Evolutionary conservation across 2,888 invertebrate species (phyloP).

Genomic region (Dorcus hopei): DNA sequence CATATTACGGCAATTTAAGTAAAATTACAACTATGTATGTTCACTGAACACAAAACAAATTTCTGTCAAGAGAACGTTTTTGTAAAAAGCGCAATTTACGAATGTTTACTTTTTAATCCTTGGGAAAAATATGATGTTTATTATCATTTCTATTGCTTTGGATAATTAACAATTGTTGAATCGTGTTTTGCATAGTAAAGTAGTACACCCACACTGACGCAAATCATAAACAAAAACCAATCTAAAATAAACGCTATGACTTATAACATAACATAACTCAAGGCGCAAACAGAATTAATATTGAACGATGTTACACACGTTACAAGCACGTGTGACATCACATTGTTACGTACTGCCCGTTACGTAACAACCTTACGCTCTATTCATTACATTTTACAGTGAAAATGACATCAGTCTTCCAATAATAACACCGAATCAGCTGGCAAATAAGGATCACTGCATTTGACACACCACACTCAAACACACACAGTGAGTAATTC

Average conservation of each 20-base stretch:
- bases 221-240: not conserved
- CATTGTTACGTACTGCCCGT: slow-evolving; percentile 9
- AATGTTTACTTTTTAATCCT: too few relatives aligned
- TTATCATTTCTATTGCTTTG: too few relatives aligned
- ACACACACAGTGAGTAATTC: not conserved
- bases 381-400: not conserved
- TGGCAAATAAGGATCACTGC: slow-evolving; percentile 16
- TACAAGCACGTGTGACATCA: slow-evolving; percentile 14
- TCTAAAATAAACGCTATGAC: slow-evolving; percentile 9
- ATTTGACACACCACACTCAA: slow-evolving; percentile 7
- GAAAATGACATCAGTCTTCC: slow-evolving; percentile 23
- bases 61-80: too few relatives aligned
- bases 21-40: too few relatives aligned
- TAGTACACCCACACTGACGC: slow-evolving; percentile 4
- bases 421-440: slow-evolving; percentile 26
- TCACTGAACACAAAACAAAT: too few relatives aligned
- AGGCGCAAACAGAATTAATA: too few relatives aligned
- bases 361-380: not conserved
- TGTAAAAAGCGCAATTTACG: too few relatives aligned
- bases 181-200: too few relatives aligned
- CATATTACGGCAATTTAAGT: too few relatives aligned
- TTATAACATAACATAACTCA: not conserved
- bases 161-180: too few relatives aligned
- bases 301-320: too few relatives aligned
- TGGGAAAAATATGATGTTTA: too few relatives aligned